phyloP scores from a whole-genome alignment of 2,888 invertebrate genomes.

The Leptopilina drosophilae region DNA sequence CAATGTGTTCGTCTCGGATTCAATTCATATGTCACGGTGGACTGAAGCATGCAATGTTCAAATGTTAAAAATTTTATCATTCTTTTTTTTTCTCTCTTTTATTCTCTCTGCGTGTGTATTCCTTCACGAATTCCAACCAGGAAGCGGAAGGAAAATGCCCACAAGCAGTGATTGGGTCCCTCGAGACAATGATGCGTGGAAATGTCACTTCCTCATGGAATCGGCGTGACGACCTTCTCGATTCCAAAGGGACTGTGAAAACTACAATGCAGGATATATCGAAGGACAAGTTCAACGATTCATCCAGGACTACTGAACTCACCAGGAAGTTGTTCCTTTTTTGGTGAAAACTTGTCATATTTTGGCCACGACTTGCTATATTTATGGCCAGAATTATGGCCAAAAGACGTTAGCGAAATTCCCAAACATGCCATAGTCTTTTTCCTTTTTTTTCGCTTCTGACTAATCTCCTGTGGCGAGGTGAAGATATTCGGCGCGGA shows the following conservation, averaged over 20 bases:
- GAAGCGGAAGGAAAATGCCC: slow-evolving; percentile 32
- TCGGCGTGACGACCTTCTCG: slow-evolving; percentile 60
- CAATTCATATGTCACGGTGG: slow-evolving; percentile 26
- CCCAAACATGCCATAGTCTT: slow-evolving; percentile 66
- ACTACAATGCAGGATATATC: slow-evolving; percentile 56
- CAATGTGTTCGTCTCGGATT: slow-evolving; percentile 9
- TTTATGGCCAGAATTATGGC: slow-evolving; percentile 74
- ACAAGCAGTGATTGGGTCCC: slow-evolving; percentile 30
- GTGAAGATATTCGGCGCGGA: background rate
- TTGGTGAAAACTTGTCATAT: slow-evolving; percentile 68
- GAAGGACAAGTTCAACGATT: slow-evolving; percentile 61
- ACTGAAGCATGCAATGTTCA: background rate
- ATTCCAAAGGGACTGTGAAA: slow-evolving; percentile 55
- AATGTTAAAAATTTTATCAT: slow-evolving; percentile 2
- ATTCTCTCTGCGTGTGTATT: no score
- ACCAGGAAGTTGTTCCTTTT: slow-evolving; percentile 50
- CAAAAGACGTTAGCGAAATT: slow-evolving; percentile 73
- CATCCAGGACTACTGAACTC: slow-evolving; percentile 52
- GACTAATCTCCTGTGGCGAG: slow-evolving; percentile 22
- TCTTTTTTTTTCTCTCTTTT: background rate
- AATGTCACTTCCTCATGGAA: slow-evolving; percentile 48
- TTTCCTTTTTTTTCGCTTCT: slow-evolving; percentile 50
- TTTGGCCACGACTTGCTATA: slow-evolving; percentile 73
- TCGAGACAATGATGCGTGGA: slow-evolving; percentile 32
- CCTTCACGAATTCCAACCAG: slow-evolving; percentile 21